Percentiles rank a stretch among this genome's conserved stretches.
Evolutionary conservation across 2,797 vertebrate genomes (phyloP).

Genomic region (Coregonus suidteri): DNA sequence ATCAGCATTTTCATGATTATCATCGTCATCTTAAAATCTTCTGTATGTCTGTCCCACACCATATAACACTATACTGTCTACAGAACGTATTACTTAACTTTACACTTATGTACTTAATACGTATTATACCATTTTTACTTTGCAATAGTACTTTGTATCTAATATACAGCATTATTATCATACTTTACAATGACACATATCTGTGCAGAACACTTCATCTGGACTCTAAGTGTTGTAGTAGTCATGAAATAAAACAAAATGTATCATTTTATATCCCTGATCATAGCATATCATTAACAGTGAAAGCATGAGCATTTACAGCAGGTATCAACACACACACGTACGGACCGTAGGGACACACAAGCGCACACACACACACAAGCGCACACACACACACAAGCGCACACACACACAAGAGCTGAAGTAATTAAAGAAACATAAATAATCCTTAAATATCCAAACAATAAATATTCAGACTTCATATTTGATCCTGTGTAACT

Average conservation of each 20-base stretch:
- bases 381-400: background rate
- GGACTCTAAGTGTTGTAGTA: background rate
- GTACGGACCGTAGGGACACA: background rate
- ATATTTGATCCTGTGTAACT: background rate
- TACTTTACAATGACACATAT: background rate
- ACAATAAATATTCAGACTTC: slow-evolving; percentile 9
- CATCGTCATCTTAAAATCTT: background rate
- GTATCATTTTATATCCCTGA: background rate
- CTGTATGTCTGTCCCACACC: background rate
- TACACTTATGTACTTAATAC: background rate
- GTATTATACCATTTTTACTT: background rate
- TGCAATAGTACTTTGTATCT: background rate
- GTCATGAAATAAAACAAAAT: background rate
- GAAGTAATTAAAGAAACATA: background rate
- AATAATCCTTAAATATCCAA: slow-evolving; percentile 13
- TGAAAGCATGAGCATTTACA: background rate
- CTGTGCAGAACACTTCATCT: background rate
- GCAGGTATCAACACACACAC: background rate
- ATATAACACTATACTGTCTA: too few species aligned
- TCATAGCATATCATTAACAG: background rate
- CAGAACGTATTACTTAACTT: background rate
- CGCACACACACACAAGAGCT: background rate
- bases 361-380: background rate
- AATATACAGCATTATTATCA: background rate
- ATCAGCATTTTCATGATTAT: background rate